A percentile compares a stretch with the other conserved stretches of the same genome.
phyloP scores from a whole-genome alignment of 2,113 vertebrate species.

The Macrotis lagotis region DNA sequence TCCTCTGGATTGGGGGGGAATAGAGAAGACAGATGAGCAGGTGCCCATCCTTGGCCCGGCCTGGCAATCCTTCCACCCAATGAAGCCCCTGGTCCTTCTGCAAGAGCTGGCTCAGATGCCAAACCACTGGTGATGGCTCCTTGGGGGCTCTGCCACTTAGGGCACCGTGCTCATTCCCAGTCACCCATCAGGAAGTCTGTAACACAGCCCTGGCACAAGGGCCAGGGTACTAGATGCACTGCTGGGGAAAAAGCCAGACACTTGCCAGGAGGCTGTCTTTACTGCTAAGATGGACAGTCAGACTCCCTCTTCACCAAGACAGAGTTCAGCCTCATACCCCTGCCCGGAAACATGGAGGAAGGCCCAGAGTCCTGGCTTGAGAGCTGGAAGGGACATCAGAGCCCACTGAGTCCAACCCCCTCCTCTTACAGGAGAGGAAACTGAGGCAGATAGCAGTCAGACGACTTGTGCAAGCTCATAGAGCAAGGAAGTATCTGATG shows the following conservation, averaged over 20 bases:
- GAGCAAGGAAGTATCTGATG: no score
- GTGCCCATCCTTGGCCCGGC: background rate
- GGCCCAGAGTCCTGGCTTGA: background rate
- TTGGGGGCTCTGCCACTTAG: background rate
- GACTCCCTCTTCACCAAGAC: background rate
- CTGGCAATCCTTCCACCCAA: background rate
- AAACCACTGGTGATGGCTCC: background rate
- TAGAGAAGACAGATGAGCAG: background rate
- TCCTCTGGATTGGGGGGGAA: slow-evolving; percentile 81
- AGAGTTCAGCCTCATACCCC: background rate
- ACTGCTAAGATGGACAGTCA: background rate
- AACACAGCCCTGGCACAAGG: background rate
- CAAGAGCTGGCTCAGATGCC: background rate
- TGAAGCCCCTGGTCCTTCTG: background rate
- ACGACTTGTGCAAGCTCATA: no score
- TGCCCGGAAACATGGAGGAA: background rate
- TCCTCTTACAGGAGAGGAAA: no score
- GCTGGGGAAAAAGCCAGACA: background rate
- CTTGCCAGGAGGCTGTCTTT: background rate
- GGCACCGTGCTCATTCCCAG: background rate
- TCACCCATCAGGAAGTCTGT: background rate
- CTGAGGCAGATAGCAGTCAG: background rate
- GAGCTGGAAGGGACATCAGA: no score
- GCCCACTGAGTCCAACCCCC: no score
- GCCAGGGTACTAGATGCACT: background rate